phyloP scores from a whole-genome alignment of 1,140 invertebrate species.

The Anagrus nilaparvatae region DNA sequence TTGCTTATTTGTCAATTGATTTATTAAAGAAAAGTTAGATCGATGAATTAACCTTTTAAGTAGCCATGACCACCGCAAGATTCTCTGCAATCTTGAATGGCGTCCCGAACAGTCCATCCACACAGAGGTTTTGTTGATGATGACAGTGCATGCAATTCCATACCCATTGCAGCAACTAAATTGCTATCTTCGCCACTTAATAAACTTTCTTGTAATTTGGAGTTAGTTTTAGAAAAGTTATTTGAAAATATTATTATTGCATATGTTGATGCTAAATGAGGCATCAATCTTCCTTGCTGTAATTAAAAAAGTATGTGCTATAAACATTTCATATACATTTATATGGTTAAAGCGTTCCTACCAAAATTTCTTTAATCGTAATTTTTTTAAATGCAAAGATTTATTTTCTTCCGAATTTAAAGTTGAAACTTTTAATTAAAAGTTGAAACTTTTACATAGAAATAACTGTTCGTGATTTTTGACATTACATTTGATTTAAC shows the following conservation, averaged over 20 bases:
- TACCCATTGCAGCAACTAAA: constrained; percentile 26
- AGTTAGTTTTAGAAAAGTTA: constrained; percentile 29
- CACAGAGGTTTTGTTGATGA: constrained; percentile 81
- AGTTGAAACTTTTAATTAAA: too few relatives aligned
- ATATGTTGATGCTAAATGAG: constrained; percentile 75
- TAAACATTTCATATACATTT: too few relatives aligned
- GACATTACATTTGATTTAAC: too few relatives aligned
- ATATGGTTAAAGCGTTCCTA: too few relatives aligned
- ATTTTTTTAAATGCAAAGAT: too few relatives aligned
- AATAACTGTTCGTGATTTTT: too few relatives aligned
- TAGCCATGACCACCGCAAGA: constrained; percentile 81
- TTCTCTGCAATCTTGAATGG: constrained; percentile 84
- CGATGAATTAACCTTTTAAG: constrained; percentile 49
- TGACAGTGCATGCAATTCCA: constrained; percentile 87
- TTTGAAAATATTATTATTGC: constrained; percentile 63
- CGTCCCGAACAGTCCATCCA: constrained; percentile 73
- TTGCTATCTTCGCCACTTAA: constrained; percentile 22
- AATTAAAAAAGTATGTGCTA: too few relatives aligned
- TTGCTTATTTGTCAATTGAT: too few relatives aligned
- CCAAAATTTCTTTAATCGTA: too few relatives aligned
- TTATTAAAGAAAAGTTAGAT: neutral
- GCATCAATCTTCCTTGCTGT: constrained; percentile 86
- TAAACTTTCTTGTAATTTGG: constrained; percentile 26
- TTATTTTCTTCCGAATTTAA: too few relatives aligned
- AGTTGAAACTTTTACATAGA: too few relatives aligned